These are phyloP conservation scores for Apomyelois bistriatella DNA, from an alignment of 2,888 invertebrate genomes.

Conservation along the genomic window DNA sequence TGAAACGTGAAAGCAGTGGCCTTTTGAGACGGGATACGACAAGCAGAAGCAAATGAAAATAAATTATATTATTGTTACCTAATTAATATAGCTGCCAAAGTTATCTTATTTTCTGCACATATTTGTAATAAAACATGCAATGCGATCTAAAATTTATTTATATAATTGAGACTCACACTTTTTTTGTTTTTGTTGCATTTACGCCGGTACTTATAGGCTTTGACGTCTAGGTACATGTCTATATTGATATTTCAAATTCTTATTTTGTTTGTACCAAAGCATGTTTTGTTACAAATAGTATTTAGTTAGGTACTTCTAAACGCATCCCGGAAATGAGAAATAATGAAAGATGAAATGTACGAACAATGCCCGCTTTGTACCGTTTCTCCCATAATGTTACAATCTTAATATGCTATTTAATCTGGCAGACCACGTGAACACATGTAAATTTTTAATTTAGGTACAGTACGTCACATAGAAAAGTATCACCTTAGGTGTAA, in stretches of 20 bases:
- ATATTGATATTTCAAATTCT: no score
- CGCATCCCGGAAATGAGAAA: background rate
- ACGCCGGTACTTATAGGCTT: no score
- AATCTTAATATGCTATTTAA: slow-evolving; percentile 40
- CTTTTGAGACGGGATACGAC: slow-evolving; percentile 16
- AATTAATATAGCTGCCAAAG: slow-evolving; percentile 17
- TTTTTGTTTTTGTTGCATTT: no score
- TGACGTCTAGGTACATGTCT: no score
- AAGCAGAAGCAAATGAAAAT: background rate
- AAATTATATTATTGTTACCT: background rate
- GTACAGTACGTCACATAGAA: no score
- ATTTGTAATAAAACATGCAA: background rate
- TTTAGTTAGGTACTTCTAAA: background rate
- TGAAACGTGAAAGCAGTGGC: slow-evolving; percentile 50
- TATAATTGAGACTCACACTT: no score
- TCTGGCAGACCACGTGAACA: slow-evolving; percentile 51
- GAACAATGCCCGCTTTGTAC: slow-evolving; percentile 12
- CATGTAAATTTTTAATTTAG: slow-evolving; percentile 42
- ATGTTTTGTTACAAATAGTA: background rate
- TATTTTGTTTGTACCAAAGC: no score
- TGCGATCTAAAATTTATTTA: background rate
- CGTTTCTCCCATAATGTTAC: slow-evolving; percentile 35
- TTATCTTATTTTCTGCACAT: background rate
- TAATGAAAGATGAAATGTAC: background rate
- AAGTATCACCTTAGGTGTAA: no score